Evolutionary conservation across 1,140 invertebrate genomes (phyloP), one percentile per base, ranked within the genome.

Genomic region (Ceratosolen fusciceps): DNA sequence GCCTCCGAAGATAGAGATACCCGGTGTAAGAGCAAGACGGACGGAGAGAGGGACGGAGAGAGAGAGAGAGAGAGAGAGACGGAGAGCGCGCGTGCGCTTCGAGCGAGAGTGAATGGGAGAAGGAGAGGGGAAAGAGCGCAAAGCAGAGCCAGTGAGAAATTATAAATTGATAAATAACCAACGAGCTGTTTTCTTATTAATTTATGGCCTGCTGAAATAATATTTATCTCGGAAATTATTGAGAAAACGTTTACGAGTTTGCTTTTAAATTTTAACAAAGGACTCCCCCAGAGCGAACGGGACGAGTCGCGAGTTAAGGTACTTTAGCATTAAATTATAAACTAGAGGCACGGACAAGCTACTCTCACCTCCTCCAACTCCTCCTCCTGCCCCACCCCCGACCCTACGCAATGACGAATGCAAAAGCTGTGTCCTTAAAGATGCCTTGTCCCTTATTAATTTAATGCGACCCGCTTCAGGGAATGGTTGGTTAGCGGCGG

Each of bases 191-290:
- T 68, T 77, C 49, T 75, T 75, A 67, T 67, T 52, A 75, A 75
- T 75, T 67, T 75, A 75, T 75, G 31, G 74, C 60, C 43, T 26
- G 26, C 16, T 0, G 4, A 43, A 4, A 74, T 47, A 74, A 67
- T 37, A 75, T 75, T 67, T 75, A 52, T 67, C 74, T 75, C 74
- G 52, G 65, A 67, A 67, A 65, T 75, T 62, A 67, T 75, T 65
- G 43, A 75, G 47, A 31, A n/a, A n/a, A 65, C 31, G n/a, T 65
- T 60, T 60, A n/a, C 16, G n/a, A 31, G 16, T 49, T 10, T 52
- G 39, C 26, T 10, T 34, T n/a, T n/a, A n/a, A n/a, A n/a, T n/a
- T n/a, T n/a, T n/a, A n/a, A n/a, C n/a, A n/a, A 54, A 24, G 37
- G 34, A 67, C n/a, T 39, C 4, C 9, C 16, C 9, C 16, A 7